Conservation (phyloP, 2,113 vertebrate genomes). For the Oncorhynchus kisutch region DNA sequence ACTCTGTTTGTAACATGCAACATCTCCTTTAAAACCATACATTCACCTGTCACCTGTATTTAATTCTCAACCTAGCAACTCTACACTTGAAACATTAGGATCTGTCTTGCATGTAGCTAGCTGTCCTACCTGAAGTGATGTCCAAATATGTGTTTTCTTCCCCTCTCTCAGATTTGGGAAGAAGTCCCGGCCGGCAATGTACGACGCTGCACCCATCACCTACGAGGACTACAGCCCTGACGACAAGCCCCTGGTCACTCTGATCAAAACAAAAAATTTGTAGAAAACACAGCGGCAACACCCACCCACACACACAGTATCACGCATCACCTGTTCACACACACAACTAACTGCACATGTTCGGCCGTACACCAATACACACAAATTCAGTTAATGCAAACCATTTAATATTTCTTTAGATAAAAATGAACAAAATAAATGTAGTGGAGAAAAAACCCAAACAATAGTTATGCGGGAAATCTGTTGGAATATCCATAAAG, state of each 20-base stretch:
- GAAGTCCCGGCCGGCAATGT: conserved; percentile 96
- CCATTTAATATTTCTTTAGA: conserved; percentile 57
- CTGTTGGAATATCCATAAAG: conserved; percentile 54
- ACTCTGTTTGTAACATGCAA: too few relatives aligned
- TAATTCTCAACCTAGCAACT: background rate
- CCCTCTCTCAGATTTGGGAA: conserved; percentile 89
- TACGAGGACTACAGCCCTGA: conserved; percentile 98
- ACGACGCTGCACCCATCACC: conserved; percentile 92
- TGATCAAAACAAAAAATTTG: conserved; percentile 99
- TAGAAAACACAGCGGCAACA: conserved; percentile 68
- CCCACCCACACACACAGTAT: conserved; percentile 1
- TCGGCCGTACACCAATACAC: too few relatives aligned
- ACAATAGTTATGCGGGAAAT: conserved; percentile 42
- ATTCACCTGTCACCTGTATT: background rate
- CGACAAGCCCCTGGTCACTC: conserved; percentile 96
- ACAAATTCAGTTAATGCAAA: conserved; percentile 1
- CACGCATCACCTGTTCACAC: conserved; percentile 7
- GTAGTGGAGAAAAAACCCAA: conserved; percentile 38
- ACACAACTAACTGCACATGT: conserved; percentile 2
- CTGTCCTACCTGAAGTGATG: background rate
- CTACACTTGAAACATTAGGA: background rate
- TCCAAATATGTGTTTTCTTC: background rate
- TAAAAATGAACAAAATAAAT: conserved; percentile 53
- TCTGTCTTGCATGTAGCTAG: background rate
- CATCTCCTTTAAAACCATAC: background rate